Evolutionary conservation across 2,797 vertebrate genomes (phyloP), one percentile per base, ranked within the genome.

Genomic region (Leucoraja ocellata): DNA sequence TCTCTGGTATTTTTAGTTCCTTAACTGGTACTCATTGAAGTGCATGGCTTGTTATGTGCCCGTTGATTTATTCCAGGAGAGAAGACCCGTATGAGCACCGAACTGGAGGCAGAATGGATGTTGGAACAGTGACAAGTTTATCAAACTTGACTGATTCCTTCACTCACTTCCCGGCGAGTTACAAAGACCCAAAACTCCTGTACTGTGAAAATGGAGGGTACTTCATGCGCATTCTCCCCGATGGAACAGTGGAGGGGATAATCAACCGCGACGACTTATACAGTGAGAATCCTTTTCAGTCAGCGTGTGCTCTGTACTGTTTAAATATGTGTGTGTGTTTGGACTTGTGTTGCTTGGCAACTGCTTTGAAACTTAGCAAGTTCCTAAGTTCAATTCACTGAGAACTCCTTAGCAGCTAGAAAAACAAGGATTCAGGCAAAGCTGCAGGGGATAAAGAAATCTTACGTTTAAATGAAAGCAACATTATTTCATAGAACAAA

Each of bases 181-280:
- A 97, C 96, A 97, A 97, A 95, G 94, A 96, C 0, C 97, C 98
- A 93, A 98, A 96, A 93, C 97, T 97, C 63, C 97, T 99, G 3
- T 98, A 99, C 96, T 97, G 98, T 94, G 97, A 95, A 95, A 99
- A 98, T 0, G 98, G 98, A 73, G 98, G 98, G 0, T 95, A 98
- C 93, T 98, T 98, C 95, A 94, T 99, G 76, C 97, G 97, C 93
- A 97, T 99, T 94, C 96, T 96, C 54, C 96, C 97, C 0, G 97
- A 98, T 0, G 98, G 98, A 58, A 96, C 95, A 0, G 98, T 99
- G 95, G 97, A 95, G 0, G 98, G 98, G 4, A 97, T 97, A 61
- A 96, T 96, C 94, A 97, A 97, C 94, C 97, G 97, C 36, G 96
- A 96, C 36, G 98, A 99, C 94, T 93, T 95, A 46, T 96, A 98